Conservation (phyloP, 2,888 invertebrate species). For the Calameuta idolon region DNA sequence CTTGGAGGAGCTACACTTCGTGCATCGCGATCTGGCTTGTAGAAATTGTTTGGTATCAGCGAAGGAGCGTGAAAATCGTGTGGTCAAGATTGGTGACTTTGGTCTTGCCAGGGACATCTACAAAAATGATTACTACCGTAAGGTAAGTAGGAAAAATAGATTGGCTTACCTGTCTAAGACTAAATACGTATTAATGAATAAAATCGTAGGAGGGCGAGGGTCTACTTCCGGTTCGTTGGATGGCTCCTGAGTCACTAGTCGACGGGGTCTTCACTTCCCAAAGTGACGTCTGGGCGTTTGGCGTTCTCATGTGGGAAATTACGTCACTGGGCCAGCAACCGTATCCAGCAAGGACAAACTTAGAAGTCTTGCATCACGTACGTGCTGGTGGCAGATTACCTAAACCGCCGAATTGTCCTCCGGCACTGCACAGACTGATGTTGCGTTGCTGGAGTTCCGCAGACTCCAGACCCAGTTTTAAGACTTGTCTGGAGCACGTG, state of each 20-base stretch:
- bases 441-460: slow-evolving; percentile 89
- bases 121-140: slow-evolving; percentile 96
- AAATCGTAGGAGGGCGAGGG: slow-evolving; percentile 72
- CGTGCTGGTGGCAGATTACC: slow-evolving; percentile 88
- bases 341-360: slow-evolving; percentile 92
- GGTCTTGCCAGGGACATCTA: slow-evolving; percentile 97
- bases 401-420: slow-evolving; percentile 86
- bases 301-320: slow-evolving; percentile 96
- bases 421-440: slow-evolving; percentile 85
- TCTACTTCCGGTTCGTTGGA: slow-evolving; percentile 95
- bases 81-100: slow-evolving; percentile 98
- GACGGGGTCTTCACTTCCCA: slow-evolving; percentile 97
- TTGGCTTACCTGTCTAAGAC: neutral
- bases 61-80: slow-evolving; percentile 74
- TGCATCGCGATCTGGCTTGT: slow-evolving; percentile 96
- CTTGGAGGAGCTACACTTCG: slow-evolving; percentile 96
- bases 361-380: slow-evolving; percentile 92
- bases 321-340: slow-evolving; percentile 96
- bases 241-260: slow-evolving; percentile 96
- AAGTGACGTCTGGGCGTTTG: slow-evolving; percentile 97
- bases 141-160: slow-evolving; percentile 74
- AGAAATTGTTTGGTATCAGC: slow-evolving; percentile 94
- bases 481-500: slow-evolving; percentile 77
- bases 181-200: slow-evolving; percentile 52
- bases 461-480: slow-evolving; percentile 89